Percentiles rank a stretch among this genome's conserved stretches.
Evolutionary conservation across 2,888 invertebrate species (phyloP).

Genomic region (Iphiclides podalirius): DNA sequence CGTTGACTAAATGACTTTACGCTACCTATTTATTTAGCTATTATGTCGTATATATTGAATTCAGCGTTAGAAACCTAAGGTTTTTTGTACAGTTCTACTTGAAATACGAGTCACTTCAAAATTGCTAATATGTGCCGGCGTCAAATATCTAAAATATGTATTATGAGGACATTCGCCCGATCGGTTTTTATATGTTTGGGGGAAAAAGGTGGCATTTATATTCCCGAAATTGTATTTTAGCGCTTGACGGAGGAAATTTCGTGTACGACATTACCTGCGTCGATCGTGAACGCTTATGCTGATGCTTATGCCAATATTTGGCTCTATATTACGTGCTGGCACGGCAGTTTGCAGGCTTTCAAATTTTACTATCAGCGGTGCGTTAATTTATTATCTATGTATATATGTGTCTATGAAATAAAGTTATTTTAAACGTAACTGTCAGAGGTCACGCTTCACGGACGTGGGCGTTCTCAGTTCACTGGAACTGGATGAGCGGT

Average conservation of each 20-base stretch:
- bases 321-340: too few relatives aligned
- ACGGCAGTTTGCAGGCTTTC: too few relatives aligned
- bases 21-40: too few relatives aligned
- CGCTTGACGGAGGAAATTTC: constrained; percentile 40
- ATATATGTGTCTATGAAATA: constrained; percentile 4
- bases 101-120: too few relatives aligned
- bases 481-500: constrained; percentile 31
- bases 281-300: constrained; percentile 26
- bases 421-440: constrained; percentile 41
- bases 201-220: constrained; percentile 50
- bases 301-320: background rate
- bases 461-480: constrained; percentile 37
- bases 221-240: constrained; percentile 53
- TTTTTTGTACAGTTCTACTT: too few relatives aligned
- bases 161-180: background rate
- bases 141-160: background rate
- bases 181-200: constrained; percentile 43
- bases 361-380: too few relatives aligned
- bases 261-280: constrained; percentile 38
- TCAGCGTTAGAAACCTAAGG: too few relatives aligned
- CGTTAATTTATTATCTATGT: background rate
- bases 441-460: constrained; percentile 32
- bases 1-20: too few relatives aligned
- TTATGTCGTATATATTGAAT: too few relatives aligned
- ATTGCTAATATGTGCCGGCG: background rate